Percentiles rank a stretch among this genome's conserved stretches.
These are phyloP conservation scores for Athalia circularis DNA, from an alignment of 2,888 invertebrate genomes.

Conservation along the genomic window DNA sequence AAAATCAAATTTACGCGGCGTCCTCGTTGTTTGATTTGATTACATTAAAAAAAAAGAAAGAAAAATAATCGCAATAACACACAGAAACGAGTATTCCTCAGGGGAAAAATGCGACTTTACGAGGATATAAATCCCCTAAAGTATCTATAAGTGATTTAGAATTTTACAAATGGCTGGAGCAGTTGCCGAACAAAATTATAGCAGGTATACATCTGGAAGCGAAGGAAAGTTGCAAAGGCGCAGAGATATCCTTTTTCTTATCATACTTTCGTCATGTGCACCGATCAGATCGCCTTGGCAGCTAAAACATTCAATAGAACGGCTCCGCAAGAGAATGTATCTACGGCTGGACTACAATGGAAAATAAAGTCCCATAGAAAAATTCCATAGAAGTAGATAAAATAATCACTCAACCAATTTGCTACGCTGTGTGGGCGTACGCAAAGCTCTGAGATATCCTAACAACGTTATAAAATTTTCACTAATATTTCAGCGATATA, in stretches of 20 bases:
- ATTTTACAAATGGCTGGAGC: background rate
- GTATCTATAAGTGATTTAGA: background rate
- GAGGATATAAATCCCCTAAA: background rate
- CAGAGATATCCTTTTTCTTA: no score
- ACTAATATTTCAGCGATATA: conserved; percentile 12
- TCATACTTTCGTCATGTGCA: no score
- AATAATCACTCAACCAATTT: conserved; percentile 16
- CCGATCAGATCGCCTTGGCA: no score
- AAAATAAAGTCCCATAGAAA: background rate
- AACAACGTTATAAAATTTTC: conserved; percentile 11
- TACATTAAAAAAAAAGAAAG: conserved; percentile 7
- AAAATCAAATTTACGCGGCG: conserved; percentile 13
- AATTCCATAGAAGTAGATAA: conserved; percentile 11
- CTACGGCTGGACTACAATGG: no score
- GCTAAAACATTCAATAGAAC: no score
- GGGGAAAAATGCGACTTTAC: conserved; percentile 27
- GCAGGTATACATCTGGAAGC: background rate
- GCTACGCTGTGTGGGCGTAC: conserved; percentile 3
- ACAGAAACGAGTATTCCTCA: conserved; percentile 35
- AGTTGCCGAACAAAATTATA: no score
- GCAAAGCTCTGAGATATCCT: conserved; percentile 9
- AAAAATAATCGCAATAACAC: conserved; percentile 16
- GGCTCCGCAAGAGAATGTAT: no score
- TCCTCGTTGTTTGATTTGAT: conserved; percentile 5
- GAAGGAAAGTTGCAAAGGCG: background rate